Evolutionary conservation across 2,888 invertebrate species (phyloP).

Genomic region (Strigamia crassipes): DNA sequence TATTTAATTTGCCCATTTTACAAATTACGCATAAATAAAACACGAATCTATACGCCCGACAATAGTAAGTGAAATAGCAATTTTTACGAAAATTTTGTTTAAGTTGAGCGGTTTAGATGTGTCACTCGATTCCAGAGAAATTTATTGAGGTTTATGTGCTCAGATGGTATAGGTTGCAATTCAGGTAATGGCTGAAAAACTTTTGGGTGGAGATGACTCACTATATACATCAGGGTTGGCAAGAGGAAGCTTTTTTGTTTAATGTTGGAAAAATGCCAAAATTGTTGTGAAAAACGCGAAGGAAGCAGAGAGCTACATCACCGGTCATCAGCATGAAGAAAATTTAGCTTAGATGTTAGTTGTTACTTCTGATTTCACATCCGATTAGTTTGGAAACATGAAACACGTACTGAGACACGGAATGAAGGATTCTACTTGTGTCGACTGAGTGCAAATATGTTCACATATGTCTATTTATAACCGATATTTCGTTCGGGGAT

Average conservation of each 20-base stretch:
- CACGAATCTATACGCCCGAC: background rate
- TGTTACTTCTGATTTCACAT: background rate
- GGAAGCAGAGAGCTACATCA: conserved; percentile 14
- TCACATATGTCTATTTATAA: conserved; percentile 19
- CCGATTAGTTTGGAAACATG: background rate
- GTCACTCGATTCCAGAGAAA: background rate
- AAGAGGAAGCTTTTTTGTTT: conserved; percentile 29
- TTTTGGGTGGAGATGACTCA: conserved; percentile 42
- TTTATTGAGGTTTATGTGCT: conserved; percentile 17
- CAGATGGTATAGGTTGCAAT: conserved; percentile 24
- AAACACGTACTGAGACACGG: background rate
- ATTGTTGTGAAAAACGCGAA: conserved; percentile 20
- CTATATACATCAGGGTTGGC: conserved; percentile 34
- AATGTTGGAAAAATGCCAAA: conserved; percentile 26
- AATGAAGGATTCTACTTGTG: background rate
- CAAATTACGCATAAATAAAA: background rate
- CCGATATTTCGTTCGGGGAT: background rate
- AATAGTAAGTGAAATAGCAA: background rate
- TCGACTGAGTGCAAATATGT: background rate
- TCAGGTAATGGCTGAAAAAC: conserved; percentile 35
- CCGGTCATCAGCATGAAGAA: background rate
- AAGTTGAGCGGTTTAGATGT: background rate
- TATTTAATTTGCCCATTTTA: background rate
- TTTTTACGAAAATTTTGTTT: background rate
- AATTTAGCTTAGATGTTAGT: conserved; percentile 10